Evolutionary conservation across 2,888 invertebrate genomes (phyloP).

Genomic region (Mythimna impura): DNA sequence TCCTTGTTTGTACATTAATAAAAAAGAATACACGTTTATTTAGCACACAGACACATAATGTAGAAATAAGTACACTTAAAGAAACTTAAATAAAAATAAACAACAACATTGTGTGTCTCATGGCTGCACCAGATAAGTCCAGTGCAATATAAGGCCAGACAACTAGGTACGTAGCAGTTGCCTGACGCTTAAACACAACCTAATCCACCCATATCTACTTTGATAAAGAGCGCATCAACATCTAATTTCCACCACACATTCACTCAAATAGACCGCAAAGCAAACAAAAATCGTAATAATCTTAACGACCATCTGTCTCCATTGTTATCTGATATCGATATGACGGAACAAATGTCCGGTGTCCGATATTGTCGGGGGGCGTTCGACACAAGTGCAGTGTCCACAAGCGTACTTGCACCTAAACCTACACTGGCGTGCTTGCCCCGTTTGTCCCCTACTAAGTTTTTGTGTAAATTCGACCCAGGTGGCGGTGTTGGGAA

Average conservation of each 20-base stretch:
- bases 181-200: not conserved
- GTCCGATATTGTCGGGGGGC: slow-evolving; percentile 69
- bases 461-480: slow-evolving; percentile 59
- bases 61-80: too few relatives aligned
- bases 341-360: slow-evolving; percentile 63
- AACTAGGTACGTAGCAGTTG: not conserved
- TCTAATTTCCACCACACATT: slow-evolving; percentile 27
- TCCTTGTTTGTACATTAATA: too few relatives aligned
- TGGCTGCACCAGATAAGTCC: too few relatives aligned
- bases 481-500: slow-evolving; percentile 47
- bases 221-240: slow-evolving; percentile 12
- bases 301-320: slow-evolving; percentile 59
- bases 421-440: slow-evolving; percentile 57
- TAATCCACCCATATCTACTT: not conserved
- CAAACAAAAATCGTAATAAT: slow-evolving; percentile 56
- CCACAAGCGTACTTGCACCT: slow-evolving; percentile 71
- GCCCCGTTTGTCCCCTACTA: slow-evolving; percentile 57
- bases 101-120: too few relatives aligned
- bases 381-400: slow-evolving; percentile 79
- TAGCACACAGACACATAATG: too few relatives aligned
- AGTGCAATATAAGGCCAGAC: too few relatives aligned
- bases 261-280: slow-evolving; percentile 40
- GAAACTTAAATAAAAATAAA: too few relatives aligned
- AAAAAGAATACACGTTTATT: too few relatives aligned
- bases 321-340: slow-evolving; percentile 62